These are phyloP conservation scores for Argyrosomus regius DNA, from an alignment of 2,797 vertebrate genomes.

Conservation along the genomic window DNA sequence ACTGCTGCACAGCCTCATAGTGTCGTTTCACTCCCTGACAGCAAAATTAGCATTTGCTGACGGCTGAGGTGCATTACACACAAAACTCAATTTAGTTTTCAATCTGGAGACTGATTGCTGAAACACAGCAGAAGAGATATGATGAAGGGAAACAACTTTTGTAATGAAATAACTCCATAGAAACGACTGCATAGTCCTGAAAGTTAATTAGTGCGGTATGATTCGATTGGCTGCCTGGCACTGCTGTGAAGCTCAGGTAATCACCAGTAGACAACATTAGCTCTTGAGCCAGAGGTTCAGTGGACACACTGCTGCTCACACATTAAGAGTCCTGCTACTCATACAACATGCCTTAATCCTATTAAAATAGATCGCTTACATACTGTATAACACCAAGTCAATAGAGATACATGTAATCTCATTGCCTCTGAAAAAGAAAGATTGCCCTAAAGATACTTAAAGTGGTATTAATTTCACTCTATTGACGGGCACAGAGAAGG, in stretches of 20 bases:
- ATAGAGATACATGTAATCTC: slow-evolving; percentile 79
- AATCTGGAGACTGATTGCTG: slow-evolving; percentile 62
- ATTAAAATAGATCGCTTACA: slow-evolving; percentile 83
- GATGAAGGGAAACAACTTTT: slow-evolving; percentile 54
- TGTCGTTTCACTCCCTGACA: slow-evolving; percentile 25
- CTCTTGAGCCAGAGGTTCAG: slow-evolving; percentile 45
- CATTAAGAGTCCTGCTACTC: slow-evolving; percentile 47
- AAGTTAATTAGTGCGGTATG: slow-evolving; percentile 59
- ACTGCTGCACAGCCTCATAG: slow-evolving; percentile 4
- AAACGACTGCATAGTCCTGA: slow-evolving; percentile 32
- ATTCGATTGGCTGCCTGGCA: slow-evolving; percentile 37
- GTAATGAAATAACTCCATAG: slow-evolving; percentile 54
- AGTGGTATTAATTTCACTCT: slow-evolving; percentile 81
- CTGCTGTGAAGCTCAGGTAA: slow-evolving; percentile 18
- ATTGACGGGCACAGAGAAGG: slow-evolving; percentile 71
- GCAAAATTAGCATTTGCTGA: slow-evolving; percentile 45
- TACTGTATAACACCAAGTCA: slow-evolving; percentile 77
- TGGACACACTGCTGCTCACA: slow-evolving; percentile 32
- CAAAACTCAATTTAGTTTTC: slow-evolving; percentile 69
- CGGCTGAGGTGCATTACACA: slow-evolving; percentile 39
- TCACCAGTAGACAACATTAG: slow-evolving; percentile 36
- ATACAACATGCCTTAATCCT: slow-evolving; percentile 77
- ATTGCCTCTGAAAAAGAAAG: slow-evolving; percentile 78
- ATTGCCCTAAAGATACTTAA: slow-evolving; percentile 81
- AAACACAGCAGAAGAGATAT: slow-evolving; percentile 50